These are phyloP conservation scores for Cryptoprocta ferox DNA, from an alignment of 2,797 vertebrate genomes.

Conservation along the genomic window DNA sequence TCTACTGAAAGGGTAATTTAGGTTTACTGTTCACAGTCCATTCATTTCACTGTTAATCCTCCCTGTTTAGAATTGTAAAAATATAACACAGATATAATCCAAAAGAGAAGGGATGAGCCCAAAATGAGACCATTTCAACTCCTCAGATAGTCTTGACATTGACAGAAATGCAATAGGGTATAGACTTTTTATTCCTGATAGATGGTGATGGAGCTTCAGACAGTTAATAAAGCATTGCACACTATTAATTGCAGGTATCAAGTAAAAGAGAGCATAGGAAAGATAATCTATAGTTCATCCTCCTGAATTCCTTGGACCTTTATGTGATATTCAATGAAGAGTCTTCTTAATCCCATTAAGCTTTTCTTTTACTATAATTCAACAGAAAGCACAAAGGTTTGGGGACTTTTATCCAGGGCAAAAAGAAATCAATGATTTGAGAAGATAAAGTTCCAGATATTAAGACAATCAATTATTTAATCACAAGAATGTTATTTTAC, in stretches of 20 bases:
- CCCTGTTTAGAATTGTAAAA: slow-evolving; percentile 69
- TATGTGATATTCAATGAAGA: not conserved
- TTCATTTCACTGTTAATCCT: slow-evolving; percentile 66
- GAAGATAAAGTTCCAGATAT: not conserved
- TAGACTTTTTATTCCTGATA: not conserved
- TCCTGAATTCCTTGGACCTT: not conserved
- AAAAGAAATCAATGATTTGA: slow-evolving; percentile 4
- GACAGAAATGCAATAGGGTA: not conserved
- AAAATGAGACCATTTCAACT: not conserved
- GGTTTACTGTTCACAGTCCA: slow-evolving; percentile 63
- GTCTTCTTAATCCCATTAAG: not conserved
- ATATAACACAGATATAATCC: slow-evolving; percentile 36
- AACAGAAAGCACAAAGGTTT: not conserved
- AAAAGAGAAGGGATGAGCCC: not conserved
- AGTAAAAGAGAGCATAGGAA: not conserved
- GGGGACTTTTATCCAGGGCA: not conserved
- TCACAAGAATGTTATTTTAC: not conserved
- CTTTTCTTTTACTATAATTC: slow-evolving; percentile 11
- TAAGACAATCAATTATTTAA: not conserved
- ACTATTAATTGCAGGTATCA: not conserved
- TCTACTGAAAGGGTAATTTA: slow-evolving; percentile 72
- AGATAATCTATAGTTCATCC: not conserved
- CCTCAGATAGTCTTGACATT: not conserved
- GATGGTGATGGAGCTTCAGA: not conserved
- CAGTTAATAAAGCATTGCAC: not conserved